Base-by-base conservation (phyloP, 1,140 invertebrate species). In the Drosophila simulans region DNA sequence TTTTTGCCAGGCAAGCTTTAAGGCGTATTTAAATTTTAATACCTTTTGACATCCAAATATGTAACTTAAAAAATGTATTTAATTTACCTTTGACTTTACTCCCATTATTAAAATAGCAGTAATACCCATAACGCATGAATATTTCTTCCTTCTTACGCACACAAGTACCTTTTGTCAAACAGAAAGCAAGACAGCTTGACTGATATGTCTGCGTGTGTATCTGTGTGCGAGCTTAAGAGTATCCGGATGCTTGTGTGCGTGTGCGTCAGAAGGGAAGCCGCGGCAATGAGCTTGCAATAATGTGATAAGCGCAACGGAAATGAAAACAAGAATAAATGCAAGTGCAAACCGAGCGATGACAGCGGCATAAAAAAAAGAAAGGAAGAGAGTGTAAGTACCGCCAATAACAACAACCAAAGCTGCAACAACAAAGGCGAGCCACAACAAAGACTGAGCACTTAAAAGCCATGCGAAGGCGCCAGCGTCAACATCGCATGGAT, bases 231-330 rank as follows among this genome's bases (percentile, higher is more conserved):
- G 34, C 22, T 27, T 48, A 48, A 48, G 39, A 20, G n/a, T 49
- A 49, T 34, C 27, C 15, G 48, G 11, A n/a, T 31, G 5, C 25
- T 1, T 58, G 34, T 55, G 35, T 31, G 48, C 31, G 31, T 53
- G 40, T 48, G 13, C 17, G 56, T 71, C 58, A 71, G 75, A 71
- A 56, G 75, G 78, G 82, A 66, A 64, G 70, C 40, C 70, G 55
- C 60, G 75, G 83, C 83, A 82, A 88, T 88, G 83, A 86, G 83
- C 83, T 86, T 88, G 83, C 83, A 82, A 86, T 86, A 86, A 86
- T 88, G 83, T 88, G 83, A 86, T 86, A 86, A 86, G 79, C 78
- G 83, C 52, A 83, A 56, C 79, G 83, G 83, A 86, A 86, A 86
- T 86, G 83, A 86, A 88, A 86, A 79, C 83, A 86, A 86, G 83